Evolutionary conservation across 2,113 vertebrate genomes (phyloP), one percentile per base, ranked within the genome.

Genomic region (Anoplopoma fimbria): DNA sequence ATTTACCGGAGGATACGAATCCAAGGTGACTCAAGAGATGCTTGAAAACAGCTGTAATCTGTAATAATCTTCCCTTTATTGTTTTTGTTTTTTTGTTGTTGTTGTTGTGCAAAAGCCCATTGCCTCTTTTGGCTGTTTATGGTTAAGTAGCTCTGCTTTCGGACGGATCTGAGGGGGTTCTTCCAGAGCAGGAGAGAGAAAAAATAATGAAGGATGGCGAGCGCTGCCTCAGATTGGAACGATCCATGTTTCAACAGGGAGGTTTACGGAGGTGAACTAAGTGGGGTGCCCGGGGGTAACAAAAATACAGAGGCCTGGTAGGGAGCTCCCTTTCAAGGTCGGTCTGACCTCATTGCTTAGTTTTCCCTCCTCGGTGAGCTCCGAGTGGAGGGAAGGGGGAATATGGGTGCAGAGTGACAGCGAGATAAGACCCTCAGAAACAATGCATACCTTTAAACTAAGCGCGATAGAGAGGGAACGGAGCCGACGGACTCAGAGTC

Each of bases 281-380:
- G 86, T 69, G 81, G 81, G 80, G 75, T 87, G 75, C 83, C 79
- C 0, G 45, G 83, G 90, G 91, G 89, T 85, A 74, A 93, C 68
- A 83, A 80, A n/a, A 83, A 92, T 88, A 91, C 82, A 79, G 64
- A 86, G 90, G 84, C 81, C 86, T 87, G 86, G 81, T 73, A 90
- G 90, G 88, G 92, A 92, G 90, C 87, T 91, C 91, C 91, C 90
- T 87, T 88, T 95, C 95, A 95, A 96, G 94, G 95, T 93, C 93
- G 87, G 77, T 87, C 81, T 92, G 92, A 93, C 93, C 94, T 94
- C 92, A 94, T 91, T 93, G 91, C 89, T 93, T 91, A 90, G 92
- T 91, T 94, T 69, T 93, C 91, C 92, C 94, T 94, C 92, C 88
- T 87, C 88, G 69, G 65, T 75, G 77, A 87, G 88, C 80, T 69